Conservation (phyloP, 1,140 invertebrate species). For the Drusus annulatus region DNA sequence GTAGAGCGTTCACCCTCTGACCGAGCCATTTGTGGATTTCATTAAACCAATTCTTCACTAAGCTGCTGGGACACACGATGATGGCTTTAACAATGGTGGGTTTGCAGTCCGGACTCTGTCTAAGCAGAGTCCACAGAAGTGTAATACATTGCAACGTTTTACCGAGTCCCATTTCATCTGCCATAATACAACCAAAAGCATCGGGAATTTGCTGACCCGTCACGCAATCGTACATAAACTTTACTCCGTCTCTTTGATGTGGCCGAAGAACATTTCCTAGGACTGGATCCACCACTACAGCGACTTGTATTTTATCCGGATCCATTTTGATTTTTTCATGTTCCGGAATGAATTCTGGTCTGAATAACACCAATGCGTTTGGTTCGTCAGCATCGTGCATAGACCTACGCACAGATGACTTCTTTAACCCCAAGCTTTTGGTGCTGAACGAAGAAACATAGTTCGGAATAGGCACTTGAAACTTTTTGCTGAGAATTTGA, state of each 20-base stretch:
- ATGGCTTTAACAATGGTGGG: constrained; percentile 93
- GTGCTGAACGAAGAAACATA: constrained; percentile 84
- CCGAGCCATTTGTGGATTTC: constrained; percentile 98
- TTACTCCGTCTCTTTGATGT: constrained; percentile 99
- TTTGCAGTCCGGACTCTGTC: constrained; percentile 88
- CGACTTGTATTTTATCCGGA: constrained; percentile 79
- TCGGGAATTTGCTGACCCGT: constrained; percentile 91
- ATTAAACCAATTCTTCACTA: constrained; percentile 99
- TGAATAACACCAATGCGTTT: constrained; percentile 92
- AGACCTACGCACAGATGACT: constrained; percentile 73
- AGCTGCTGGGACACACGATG: constrained; percentile 96
- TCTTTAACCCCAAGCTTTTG: constrained; percentile 72
- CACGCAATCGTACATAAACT: constrained; percentile 99
- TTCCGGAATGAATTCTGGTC: constrained; percentile 83
- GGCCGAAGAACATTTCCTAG: constrained; percentile 93
- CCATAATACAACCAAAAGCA: constrained; percentile 97
- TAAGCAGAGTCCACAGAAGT: constrained; percentile 94
- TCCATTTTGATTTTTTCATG: constrained; percentile 87
- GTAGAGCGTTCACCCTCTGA: constrained; percentile 85
- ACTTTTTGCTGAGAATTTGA: constrained; percentile 89
- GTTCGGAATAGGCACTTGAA: constrained; percentile 95
- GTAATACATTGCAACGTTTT: constrained; percentile 99
- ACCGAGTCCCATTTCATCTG: constrained; percentile 97
- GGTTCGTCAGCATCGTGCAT: constrained; percentile 96
- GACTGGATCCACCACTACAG: constrained; percentile 95